phyloP scores from a whole-genome alignment of 2,888 invertebrate species.

The Agrotis segetum region DNA sequence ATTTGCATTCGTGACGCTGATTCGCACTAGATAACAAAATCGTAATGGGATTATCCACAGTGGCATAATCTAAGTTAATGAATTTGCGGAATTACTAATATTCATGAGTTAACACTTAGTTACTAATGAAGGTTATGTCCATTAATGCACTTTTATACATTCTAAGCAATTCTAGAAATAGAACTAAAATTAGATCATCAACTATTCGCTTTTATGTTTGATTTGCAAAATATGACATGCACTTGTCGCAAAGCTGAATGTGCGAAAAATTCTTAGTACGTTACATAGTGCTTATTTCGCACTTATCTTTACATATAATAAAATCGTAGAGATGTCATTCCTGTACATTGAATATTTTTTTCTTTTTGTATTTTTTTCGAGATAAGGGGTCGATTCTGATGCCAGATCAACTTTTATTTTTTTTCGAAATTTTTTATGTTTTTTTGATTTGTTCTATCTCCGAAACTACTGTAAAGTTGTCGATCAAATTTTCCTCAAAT shows the following conservation, averaged over 20 bases:
- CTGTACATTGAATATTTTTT: too few relatives aligned
- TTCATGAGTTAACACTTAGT: slow-evolving; percentile 4
- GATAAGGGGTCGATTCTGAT: too few relatives aligned
- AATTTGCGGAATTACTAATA: neutral
- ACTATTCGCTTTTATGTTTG: neutral
- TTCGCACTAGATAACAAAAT: neutral
- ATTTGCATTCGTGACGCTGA: neutral
- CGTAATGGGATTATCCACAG: slow-evolving; percentile 17
- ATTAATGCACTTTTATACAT: neutral
- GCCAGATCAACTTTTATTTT: too few relatives aligned
- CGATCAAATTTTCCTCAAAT: too few relatives aligned
- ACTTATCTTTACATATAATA: too few relatives aligned
- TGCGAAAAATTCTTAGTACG: neutral
- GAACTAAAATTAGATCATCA: neutral
- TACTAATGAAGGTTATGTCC: neutral
- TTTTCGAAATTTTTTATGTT: too few relatives aligned
- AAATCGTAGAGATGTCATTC: too few relatives aligned
- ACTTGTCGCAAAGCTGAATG: neutral
- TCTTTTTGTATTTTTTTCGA: too few relatives aligned
- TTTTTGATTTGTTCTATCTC: too few relatives aligned
- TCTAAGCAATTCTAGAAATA: neutral
- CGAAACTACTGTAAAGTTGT: too few relatives aligned
- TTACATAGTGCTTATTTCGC: neutral
- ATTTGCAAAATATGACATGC: neutral
- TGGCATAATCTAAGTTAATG: slow-evolving; percentile 22